Base-by-base conservation (phyloP, 1,140 invertebrate genomes). In the Drosophila persimilis region DNA sequence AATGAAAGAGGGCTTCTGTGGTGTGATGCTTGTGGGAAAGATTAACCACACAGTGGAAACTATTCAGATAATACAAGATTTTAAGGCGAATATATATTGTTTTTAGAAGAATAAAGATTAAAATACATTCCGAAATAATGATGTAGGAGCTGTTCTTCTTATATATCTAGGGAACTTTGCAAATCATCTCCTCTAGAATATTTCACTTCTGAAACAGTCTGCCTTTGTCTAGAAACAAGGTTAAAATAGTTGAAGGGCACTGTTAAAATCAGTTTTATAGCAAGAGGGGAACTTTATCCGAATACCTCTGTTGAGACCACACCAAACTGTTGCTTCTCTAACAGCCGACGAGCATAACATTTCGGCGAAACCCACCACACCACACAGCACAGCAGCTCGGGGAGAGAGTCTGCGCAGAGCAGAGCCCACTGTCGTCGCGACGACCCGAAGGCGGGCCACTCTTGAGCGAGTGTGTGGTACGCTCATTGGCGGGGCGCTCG, bases 261-360 rank as follows among this genome's bases (percentile, higher is more conserved):
- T 66, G n/a, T 66, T 60, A 22, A 6, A 50, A 66, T 59, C 71
- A 78, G 53, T 57, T 46, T 88, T 86, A 86, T 86, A 75, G 83
- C 70, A 86, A 78, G 47, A 31, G 77, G 61, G 66, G 67, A 7
- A 17, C 9, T 20, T 13, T 52, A 6, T 20, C 39, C 29, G 39
- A 46, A 3, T 39, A 22, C 8, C 0, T 24, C 0, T 9, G 0
- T 13, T 11, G 11, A 51, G 35, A 11, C 6, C 8, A 20, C 2
- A n/a, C 73, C 81, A 86, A 86, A 86, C 81, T 86, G 81, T 86
- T 86, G 81, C 81, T 74, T 72, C 77, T 66, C 15, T 86, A 11
- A 11, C 48, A 53, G 31, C n/a, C 6, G 0, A 8, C 20, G 2
- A 44, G 8, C 8, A 7, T 51, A 63, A 39, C 64, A 70, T 52